These are phyloP conservation scores for Hydrozoanthus gracilis DNA, from an alignment of 92 coral and sea anemone genomes.

Conservation along the genomic window DNA sequence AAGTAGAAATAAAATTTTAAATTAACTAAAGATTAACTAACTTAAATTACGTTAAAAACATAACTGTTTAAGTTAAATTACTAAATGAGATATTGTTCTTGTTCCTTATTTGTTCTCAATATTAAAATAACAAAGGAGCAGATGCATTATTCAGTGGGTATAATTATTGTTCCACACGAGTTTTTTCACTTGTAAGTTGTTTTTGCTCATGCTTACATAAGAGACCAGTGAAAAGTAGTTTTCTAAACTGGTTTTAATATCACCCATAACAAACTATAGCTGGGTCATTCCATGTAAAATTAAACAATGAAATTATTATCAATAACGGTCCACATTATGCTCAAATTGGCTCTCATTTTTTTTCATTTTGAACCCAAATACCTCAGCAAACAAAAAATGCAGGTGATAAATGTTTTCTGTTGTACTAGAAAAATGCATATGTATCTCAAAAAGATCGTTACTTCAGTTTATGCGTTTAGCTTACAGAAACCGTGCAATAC, in stretches of 20 bases:
- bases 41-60: no score
- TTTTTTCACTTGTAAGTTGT: neutral
- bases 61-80: no score
- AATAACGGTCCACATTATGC: neutral
- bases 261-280: neutral
- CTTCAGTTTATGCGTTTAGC: neutral
- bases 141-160: no score
- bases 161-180: neutral
- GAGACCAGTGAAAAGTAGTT: neutral
- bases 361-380: neutral
- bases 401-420: neutral
- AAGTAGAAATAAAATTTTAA: no score
- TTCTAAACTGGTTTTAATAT: neutral
- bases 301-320: neutral
- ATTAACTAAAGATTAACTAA: no score
- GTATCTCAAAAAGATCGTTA: neutral
- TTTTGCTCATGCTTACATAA: neutral
- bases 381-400: neutral
- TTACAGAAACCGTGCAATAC: neutral
- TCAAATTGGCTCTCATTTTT: neutral
- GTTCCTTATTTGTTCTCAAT: no score
- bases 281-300: neutral
- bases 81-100: no score
- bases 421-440: neutral
- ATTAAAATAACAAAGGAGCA: no score